phyloP scores from a whole-genome alignment of 2,113 vertebrate genomes.

The Pterophyllum scalare region DNA sequence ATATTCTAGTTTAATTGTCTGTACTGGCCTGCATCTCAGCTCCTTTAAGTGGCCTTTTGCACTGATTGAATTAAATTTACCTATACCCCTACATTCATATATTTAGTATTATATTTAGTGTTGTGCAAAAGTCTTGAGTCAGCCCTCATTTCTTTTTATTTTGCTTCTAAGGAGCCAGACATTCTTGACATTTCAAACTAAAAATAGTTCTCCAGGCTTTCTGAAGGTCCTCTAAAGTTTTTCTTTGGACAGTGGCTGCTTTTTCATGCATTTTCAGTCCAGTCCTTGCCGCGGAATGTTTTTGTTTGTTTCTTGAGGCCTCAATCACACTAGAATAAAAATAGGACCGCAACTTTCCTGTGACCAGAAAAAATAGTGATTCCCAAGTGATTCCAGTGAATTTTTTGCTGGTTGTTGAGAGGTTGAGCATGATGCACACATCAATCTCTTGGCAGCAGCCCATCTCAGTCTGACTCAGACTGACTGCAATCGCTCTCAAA shows the following conservation, averaged over 20 bases:
- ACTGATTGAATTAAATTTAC: constrained; percentile 9
- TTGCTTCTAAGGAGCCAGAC: background rate
- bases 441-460: background rate
- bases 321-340: too few relatives aligned
- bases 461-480: background rate
- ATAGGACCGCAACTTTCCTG: too few relatives aligned
- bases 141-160: background rate
- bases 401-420: background rate
- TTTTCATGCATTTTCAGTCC: background rate
- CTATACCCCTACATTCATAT: background rate
- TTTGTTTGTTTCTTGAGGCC: too few relatives aligned
- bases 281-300: background rate
- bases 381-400: too few relatives aligned
- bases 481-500: background rate
- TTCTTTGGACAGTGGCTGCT: background rate
- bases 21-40: constrained; percentile 3
- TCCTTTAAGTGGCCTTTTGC: constrained; percentile 15
- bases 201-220: background rate
- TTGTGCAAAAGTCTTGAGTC: background rate
- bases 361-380: too few relatives aligned
- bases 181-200: background rate
- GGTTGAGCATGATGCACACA: background rate
- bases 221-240: background rate
- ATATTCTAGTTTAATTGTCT: too few relatives aligned
- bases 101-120: background rate